Conservation (phyloP, 23 tunicate species). For the Ascidia mentula region DNA sequence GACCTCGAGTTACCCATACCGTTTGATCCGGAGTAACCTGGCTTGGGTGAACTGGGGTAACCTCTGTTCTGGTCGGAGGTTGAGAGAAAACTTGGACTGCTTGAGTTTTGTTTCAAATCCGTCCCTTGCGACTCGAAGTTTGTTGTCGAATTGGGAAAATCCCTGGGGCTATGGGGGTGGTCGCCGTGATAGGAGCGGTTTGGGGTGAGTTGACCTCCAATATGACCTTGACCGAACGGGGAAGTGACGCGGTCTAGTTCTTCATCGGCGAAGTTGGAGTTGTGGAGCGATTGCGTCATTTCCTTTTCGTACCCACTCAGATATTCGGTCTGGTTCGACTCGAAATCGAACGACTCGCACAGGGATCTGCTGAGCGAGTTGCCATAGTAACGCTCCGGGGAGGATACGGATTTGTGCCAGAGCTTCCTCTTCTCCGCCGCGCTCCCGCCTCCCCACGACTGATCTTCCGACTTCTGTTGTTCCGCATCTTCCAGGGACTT, state of each 20-base stretch:
- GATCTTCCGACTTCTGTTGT: background rate
- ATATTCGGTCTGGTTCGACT: slow-evolving; percentile 42
- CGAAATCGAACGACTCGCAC: slow-evolving; percentile 49
- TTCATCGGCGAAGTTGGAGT: background rate
- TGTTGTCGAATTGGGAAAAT: background rate
- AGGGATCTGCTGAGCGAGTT: slow-evolving; percentile 9
- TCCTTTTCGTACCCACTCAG: slow-evolving; percentile 65
- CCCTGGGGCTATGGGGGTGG: background rate
- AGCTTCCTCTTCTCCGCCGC: slow-evolving; percentile 51
- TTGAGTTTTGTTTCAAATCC: background rate
- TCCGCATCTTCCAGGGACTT: slow-evolving; percentile 4
- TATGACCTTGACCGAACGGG: background rate
- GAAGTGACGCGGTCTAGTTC: background rate
- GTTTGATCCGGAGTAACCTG: background rate
- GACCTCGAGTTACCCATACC: background rate
- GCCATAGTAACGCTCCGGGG: slow-evolving; percentile 30
- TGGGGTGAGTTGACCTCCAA: background rate
- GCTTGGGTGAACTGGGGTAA: background rate
- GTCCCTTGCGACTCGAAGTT: background rate
- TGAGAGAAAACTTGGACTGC: background rate
- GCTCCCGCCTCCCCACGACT: slow-evolving; percentile 8
- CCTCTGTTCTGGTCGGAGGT: background rate
- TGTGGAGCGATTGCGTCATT: slow-evolving; percentile 30
- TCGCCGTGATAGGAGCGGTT: background rate
- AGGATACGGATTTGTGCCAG: slow-evolving; percentile 46